phyloP scores from a whole-genome alignment of 2,797 vertebrate genomes.

The Trematomus bernacchii region DNA sequence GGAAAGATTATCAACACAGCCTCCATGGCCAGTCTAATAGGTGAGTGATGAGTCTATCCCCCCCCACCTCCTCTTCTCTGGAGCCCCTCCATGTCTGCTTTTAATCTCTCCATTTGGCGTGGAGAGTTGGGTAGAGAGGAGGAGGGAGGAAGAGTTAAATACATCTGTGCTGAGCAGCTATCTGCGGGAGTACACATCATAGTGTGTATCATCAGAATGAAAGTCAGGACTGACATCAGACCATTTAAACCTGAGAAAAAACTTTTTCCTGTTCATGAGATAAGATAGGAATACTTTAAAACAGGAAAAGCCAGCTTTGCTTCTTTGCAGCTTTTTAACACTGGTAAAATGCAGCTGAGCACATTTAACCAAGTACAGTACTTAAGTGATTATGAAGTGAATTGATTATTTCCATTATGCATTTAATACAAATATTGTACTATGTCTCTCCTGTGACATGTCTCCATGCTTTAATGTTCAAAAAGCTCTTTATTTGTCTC shows the following conservation, averaged over 20 bases:
- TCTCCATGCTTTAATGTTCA: too few relatives aligned
- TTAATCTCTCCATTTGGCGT: conserved; percentile 72
- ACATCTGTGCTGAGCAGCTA: conserved; percentile 40
- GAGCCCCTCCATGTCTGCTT: conserved; percentile 73
- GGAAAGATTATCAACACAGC: conserved; percentile 97
- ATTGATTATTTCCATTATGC: too few relatives aligned
- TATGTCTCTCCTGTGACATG: too few relatives aligned
- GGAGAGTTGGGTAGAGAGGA: conserved; percentile 42
- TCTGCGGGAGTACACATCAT: conserved; percentile 34
- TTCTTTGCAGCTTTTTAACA: conserved; percentile 28
- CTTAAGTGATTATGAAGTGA: too few relatives aligned
- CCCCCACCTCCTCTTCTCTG: conserved; percentile 52
- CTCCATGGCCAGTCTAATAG: conserved; percentile 97
- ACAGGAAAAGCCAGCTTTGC: conserved; percentile 60
- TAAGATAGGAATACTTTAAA: conserved; percentile 25
- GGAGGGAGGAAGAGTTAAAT: conserved; percentile 38
- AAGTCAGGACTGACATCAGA: conserved; percentile 33
- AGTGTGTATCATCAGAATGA: conserved; percentile 29
- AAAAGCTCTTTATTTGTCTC: too few relatives aligned
- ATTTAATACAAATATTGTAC: too few relatives aligned
- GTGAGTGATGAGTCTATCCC: conserved; percentile 90
- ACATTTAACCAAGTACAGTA: too few relatives aligned
- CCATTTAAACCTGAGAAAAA: background rate
- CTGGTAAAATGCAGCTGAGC: too few relatives aligned
- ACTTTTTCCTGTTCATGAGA: conserved; percentile 33